phyloP scores from a whole-genome alignment of 1,140 invertebrate species.

The Drosophila carrolli region DNA sequence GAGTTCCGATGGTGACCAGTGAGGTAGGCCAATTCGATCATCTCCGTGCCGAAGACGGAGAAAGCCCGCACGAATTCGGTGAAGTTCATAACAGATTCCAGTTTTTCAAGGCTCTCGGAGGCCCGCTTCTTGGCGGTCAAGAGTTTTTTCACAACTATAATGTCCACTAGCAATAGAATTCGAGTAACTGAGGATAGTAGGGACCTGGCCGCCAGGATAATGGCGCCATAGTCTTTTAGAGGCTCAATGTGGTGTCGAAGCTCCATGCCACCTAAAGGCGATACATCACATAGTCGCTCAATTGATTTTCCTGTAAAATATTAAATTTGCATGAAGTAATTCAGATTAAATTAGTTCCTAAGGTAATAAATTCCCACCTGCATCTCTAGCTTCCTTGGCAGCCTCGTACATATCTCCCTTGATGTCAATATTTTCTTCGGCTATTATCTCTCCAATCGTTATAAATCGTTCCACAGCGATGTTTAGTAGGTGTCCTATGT shows the following conservation, averaged over 20 bases:
- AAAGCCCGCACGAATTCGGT: slow-evolving; percentile 99
- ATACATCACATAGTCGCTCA: slow-evolving; percentile 93
- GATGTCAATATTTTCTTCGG: slow-evolving; percentile 98
- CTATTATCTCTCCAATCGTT: slow-evolving; percentile 98
- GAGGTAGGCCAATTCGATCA: slow-evolving; percentile 98
- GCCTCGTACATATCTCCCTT: slow-evolving; percentile 98
- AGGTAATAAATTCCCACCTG: slow-evolving; percentile 86
- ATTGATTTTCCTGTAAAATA: slow-evolving; percentile 86
- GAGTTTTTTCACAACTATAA: slow-evolving; percentile 98
- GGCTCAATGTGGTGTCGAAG: slow-evolving; percentile 85
- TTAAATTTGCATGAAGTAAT: too few relatives aligned
- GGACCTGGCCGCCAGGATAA: slow-evolving; percentile 96
- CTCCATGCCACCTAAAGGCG: slow-evolving; percentile 88
- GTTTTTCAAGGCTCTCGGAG: slow-evolving; percentile 91
- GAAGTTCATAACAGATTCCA: slow-evolving; percentile 98
- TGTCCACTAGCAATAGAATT: slow-evolving; percentile 98
- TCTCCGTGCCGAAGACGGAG: slow-evolving; percentile 98
- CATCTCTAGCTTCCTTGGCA: slow-evolving; percentile 97
- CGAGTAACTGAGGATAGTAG: slow-evolving; percentile 97
- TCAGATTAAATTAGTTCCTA: too few relatives aligned
- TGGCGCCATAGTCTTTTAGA: slow-evolving; percentile 88
- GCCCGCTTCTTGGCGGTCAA: slow-evolving; percentile 98
- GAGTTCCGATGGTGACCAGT: slow-evolving; percentile 94
- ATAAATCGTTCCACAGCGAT: slow-evolving; percentile 98
- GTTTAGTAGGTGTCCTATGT: slow-evolving; percentile 97